phyloP scores from a whole-genome alignment of 1,140 invertebrate species.

The Anadara kagoshimensis region DNA sequence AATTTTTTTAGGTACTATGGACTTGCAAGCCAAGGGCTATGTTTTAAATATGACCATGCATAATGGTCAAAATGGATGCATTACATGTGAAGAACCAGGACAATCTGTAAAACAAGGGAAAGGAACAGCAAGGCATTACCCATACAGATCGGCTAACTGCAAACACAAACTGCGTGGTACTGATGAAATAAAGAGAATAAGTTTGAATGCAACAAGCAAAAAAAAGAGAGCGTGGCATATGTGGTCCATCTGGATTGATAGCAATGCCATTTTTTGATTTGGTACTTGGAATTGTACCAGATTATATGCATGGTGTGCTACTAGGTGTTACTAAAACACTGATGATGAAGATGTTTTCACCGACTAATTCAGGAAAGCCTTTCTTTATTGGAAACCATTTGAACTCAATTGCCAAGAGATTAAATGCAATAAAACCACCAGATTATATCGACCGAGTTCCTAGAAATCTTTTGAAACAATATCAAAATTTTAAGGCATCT shows the following conservation, averaged over 20 bases:
- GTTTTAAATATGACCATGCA: slow-evolving; percentile 3
- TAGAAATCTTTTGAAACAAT: slow-evolving; percentile 35
- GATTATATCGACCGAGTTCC: slow-evolving; percentile 30
- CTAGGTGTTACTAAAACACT: slow-evolving; percentile 32
- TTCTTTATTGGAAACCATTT: slow-evolving; percentile 38
- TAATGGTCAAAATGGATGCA: slow-evolving; percentile 6
- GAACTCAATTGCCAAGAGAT: slow-evolving; percentile 17
- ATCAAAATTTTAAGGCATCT: slow-evolving; percentile 33
- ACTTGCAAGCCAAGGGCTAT: slow-evolving; percentile 11
- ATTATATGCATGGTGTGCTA: slow-evolving; percentile 48
- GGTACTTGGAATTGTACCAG: slow-evolving; percentile 20
- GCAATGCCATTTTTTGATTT: slow-evolving; percentile 32
- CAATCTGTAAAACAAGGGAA: slow-evolving; percentile 5
- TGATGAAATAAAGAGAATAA: too few species aligned
- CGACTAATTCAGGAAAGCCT: slow-evolving; percentile 9
- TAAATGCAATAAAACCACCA: slow-evolving; percentile 30
- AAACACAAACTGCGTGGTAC: too few species aligned
- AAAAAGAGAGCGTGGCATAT: not conserved
- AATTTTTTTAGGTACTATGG: slow-evolving; percentile 1
- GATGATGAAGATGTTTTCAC: slow-evolving; percentile 22
- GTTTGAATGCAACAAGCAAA: too few species aligned
- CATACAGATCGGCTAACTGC: too few species aligned
- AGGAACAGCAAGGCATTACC: not conserved
- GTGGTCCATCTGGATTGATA: not conserved
- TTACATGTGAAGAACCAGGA: not conserved